phyloP scores from a whole-genome alignment of 2,797 vertebrate genomes.

The Cossypha dichroa region DNA sequence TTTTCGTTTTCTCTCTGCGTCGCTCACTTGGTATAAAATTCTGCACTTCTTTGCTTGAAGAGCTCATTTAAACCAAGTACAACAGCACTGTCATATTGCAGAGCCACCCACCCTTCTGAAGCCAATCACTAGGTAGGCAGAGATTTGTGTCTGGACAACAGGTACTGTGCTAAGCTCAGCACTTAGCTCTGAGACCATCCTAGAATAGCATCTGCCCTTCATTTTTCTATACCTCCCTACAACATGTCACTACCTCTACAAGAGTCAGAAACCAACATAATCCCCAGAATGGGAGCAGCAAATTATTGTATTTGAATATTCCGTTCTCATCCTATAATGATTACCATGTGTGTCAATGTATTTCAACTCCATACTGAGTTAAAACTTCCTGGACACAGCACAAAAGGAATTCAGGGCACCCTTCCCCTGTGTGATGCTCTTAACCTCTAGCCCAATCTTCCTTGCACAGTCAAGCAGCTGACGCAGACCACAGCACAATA shows the following conservation, averaged over 20 bases:
- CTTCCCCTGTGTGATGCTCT: conserved; percentile 30
- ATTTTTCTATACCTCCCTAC: neutral
- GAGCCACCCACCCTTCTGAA: neutral
- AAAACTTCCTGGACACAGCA: conserved; percentile 28
- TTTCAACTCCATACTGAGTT: conserved; percentile 14
- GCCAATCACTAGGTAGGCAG: neutral
- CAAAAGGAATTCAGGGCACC: conserved; percentile 18
- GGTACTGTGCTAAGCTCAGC: neutral
- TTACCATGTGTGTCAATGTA: conserved; percentile 27
- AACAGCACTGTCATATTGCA: neutral
- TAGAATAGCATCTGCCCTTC: neutral
- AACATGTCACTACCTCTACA: neutral
- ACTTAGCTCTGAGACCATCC: neutral
- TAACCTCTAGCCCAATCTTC: conserved; percentile 38
- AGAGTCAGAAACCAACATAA: neutral
- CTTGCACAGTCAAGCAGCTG: neutral
- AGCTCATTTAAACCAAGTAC: neutral
- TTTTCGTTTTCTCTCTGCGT: neutral
- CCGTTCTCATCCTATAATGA: conserved; percentile 19
- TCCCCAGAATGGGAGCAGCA: neutral
- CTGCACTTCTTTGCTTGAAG: neutral
- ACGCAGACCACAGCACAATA: conserved; percentile 46
- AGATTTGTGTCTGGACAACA: neutral
- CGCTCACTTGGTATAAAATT: accelerated
- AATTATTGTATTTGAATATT: neutral